phyloP scores from a whole-genome alignment of 2,888 invertebrate species.

The Thera obeliscata region DNA sequence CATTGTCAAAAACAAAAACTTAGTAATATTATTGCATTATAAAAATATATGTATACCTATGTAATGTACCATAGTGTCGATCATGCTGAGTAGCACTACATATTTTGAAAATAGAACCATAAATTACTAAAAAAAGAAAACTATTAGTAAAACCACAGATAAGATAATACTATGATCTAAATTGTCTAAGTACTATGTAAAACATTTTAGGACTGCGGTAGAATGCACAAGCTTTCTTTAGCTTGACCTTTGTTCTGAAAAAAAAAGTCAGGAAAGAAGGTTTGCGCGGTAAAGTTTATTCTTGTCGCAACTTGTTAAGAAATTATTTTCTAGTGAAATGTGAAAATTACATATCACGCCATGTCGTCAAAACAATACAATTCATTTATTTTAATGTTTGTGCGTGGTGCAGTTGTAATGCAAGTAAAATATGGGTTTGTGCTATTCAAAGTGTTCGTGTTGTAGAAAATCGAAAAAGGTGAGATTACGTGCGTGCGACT shows the following conservation, averaged over 20 bases:
- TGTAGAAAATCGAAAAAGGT: slow-evolving; percentile 53
- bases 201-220: background rate
- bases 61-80: too few relatives aligned
- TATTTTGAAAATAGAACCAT: too few relatives aligned
- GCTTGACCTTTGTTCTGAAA: background rate
- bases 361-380: slow-evolving; percentile 53
- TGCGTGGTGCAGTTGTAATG: slow-evolving; percentile 43
- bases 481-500: slow-evolving; percentile 33
- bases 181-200: too few relatives aligned
- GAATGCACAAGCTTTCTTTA: slow-evolving; percentile 13
- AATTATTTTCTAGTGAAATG: slow-evolving; percentile 15
- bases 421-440: slow-evolving; percentile 63
- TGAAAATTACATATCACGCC: slow-evolving; percentile 43
- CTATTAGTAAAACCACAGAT: too few relatives aligned
- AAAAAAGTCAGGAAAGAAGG: slow-evolving; percentile 26
- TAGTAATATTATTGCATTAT: too few relatives aligned
- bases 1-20: too few relatives aligned
- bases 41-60: too few relatives aligned
- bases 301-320: slow-evolving; percentile 57
- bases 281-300: slow-evolving; percentile 41
- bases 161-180: too few relatives aligned
- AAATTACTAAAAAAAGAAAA: too few relatives aligned
- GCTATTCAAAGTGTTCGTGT: slow-evolving; percentile 65
- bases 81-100: too few relatives aligned
- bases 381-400: slow-evolving; percentile 32